Base-by-base conservation (phyloP, 2,888 invertebrate species). In the Sarcophaga carnaria region DNA sequence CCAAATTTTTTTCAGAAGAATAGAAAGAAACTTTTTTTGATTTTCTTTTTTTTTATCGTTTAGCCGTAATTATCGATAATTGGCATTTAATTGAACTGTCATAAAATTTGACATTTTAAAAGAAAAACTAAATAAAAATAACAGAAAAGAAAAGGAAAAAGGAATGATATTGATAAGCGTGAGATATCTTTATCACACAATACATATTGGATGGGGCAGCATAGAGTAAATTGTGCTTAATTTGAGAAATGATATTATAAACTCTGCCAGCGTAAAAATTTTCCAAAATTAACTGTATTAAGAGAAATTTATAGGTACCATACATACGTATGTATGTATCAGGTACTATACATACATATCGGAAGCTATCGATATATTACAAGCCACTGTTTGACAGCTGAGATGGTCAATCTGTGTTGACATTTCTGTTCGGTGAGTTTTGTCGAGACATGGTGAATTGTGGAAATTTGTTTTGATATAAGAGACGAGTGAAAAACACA, bases 21-120 rank as follows among this genome's bases (percentile, higher is more conserved):
- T 80, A 67, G 59, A 79, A 80, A 80, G 22, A 22, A 25, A 59
- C 66, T 60, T 37, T 59, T 59, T 75, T 37, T 27, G 49, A 25
- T 49, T 60, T 74, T 62, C 67, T 74, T 62, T 27, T 85, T 87
- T 67, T 79, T 27, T 45, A 49, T 60, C 63, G 62, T 87, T 85
- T 79, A 82, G 76, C 69, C 85, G 82, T 85, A 88, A 88, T 89
- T 86, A 83, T 72, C 84, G 88, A 88, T 89, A 89, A 88, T 88
- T 88, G 88, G 83, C 83, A 89, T 88, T 89, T 89, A 89, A 89
- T 89, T 89, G 89, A 88, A 84, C 88, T 89, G 89, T 89, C 88
- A 89, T 82, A 88, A 86, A 88, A 77, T 85, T 77, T 84, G 80
- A 84, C 80, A 82, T 85, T 87, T 84, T 81, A 75, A 87, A 84